Base-by-base conservation (phyloP, 1,140 invertebrate genomes). In the Conus betulinus region DNA sequence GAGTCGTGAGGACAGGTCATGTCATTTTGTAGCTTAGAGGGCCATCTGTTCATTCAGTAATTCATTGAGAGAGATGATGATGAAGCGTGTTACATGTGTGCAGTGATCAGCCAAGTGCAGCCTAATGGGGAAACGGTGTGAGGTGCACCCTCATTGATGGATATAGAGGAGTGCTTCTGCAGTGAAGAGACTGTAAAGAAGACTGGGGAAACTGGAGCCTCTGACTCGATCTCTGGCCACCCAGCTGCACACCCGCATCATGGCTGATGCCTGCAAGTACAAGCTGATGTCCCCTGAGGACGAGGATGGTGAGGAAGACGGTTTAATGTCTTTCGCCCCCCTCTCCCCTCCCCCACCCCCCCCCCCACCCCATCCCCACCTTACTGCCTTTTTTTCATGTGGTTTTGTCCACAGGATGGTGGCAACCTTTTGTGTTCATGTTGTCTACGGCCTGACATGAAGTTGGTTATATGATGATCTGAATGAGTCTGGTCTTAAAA, bases 281-380 rank as follows among this genome's bases (percentile, higher is more conserved):
- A 60, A 25, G 82, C 82, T 84, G 55, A 27, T 84, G 82, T 60
- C 82, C 20, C 82, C 82, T 39, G 55, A 84, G 53, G 82, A 84
- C 39, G 39, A 39, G n/a, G 82, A 84, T 60, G 82, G 55, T 7
- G 55, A 8, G 4, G 27, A 7, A 60, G 57, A 2, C 63, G 53
- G 23, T 7, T 6, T 11, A 71, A 20, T 71, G 15, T 71, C 6
- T 71, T 71, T 6, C 6, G 67, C 4, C 20, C 67, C 20, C 20
- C 2, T 10, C 57, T 0, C 57, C 8, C 15, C 57, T 60, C 4
- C 15, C 57, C 15, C 8, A 8, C 57, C 15, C 8, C 1, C 8
- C 0, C 57, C 15, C 15, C 0, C 57, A 60, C 8, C 11, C 15
- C 20, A 17, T 4, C 15, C 15, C 0, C 57, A 60, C 8, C 11